These are phyloP conservation scores for Lagocephalus sceleratus DNA, from an alignment of 2,797 vertebrate genomes.

Conservation along the genomic window DNA sequence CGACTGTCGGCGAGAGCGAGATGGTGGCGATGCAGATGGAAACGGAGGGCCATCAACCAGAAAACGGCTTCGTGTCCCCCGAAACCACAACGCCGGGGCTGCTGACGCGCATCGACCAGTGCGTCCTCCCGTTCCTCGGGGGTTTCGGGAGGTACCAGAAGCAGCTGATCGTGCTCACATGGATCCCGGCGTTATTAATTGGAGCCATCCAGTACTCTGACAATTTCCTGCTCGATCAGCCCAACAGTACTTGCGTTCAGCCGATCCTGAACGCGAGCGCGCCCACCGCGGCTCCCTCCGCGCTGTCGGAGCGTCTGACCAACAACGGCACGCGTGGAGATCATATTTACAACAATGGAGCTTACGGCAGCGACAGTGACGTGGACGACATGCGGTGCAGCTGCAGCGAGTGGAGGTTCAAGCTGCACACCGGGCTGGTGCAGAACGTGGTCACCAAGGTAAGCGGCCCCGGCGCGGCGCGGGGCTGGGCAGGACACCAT, in stretches of 20 bases:
- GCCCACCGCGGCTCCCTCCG: slow-evolving; percentile 27
- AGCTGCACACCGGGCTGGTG: slow-evolving; percentile 84
- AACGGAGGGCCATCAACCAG: slow-evolving; percentile 70
- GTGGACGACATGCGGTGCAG: slow-evolving; percentile 63
- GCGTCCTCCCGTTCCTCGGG: slow-evolving; percentile 87
- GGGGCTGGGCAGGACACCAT: slow-evolving; percentile 18
- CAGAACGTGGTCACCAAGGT: slow-evolving; percentile 95
- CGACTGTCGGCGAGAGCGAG: slow-evolving; percentile 62
- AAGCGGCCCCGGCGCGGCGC: slow-evolving; percentile 40
- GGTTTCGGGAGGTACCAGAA: slow-evolving; percentile 89
- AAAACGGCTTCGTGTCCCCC: slow-evolving; percentile 80
- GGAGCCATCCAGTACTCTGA: slow-evolving; percentile 97
- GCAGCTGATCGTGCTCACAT: slow-evolving; percentile 91
- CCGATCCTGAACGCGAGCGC: slow-evolving; percentile 53
- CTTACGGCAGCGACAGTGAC: slow-evolving; percentile 45
- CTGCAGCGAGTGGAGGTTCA: slow-evolving; percentile 82
- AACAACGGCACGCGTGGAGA: slow-evolving; percentile 41
- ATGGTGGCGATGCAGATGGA: slow-evolving; percentile 78
- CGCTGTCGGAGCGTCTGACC: slow-evolving; percentile 25
- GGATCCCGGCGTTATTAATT: slow-evolving; percentile 92
- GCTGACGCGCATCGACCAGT: slow-evolving; percentile 85
- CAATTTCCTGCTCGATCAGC: slow-evolving; percentile 89
- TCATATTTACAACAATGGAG: slow-evolving; percentile 36
- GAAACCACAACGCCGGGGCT: slow-evolving; percentile 65
- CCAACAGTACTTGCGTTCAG: slow-evolving; percentile 81